Evolutionary conservation across 2,113 vertebrate species (phyloP).

Genomic region (Chionomys nivalis): DNA sequence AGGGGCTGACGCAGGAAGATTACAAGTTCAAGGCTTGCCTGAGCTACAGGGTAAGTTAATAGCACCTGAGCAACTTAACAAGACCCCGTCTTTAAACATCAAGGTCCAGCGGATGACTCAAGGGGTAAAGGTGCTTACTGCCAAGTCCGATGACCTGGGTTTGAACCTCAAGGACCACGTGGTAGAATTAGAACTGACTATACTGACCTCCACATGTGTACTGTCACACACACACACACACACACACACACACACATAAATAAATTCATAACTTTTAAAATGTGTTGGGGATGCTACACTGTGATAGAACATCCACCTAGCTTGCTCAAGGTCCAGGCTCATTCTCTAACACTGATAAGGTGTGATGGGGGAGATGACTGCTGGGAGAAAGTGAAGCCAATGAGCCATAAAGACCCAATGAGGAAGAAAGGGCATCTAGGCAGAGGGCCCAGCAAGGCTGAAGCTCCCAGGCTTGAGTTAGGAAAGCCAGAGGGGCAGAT

Average conservation of each 20-base stretch:
- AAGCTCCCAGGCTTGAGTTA: not conserved
- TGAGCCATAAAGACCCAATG: not conserved
- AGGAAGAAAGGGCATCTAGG: not conserved
- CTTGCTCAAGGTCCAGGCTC: not conserved
- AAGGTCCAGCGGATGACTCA: not conserved
- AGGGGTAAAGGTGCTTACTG: not conserved
- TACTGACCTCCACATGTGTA: not conserved
- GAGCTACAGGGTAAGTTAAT: not conserved
- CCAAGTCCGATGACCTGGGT: not conserved
- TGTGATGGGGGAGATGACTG: not conserved
- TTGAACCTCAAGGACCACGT: not conserved
- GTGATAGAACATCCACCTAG: not conserved
- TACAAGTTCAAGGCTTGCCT: not conserved
- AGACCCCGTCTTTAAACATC: not conserved
- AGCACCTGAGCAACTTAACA: not conserved
- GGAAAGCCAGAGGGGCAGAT: not conserved
- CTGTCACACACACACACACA: too few relatives aligned
- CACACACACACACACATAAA: not conserved
- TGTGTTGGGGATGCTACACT: not conserved
- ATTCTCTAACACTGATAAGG: not conserved
- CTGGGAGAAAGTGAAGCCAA: not conserved
- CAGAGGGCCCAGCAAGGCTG: not conserved
- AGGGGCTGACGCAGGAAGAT: not conserved
- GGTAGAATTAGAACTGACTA: not conserved
- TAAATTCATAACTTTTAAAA: not conserved